Percentiles rank a stretch among this genome's conserved stretches.
Evolutionary conservation across 2,113 vertebrate species (phyloP).

Genomic region (Centropus unirufus): DNA sequence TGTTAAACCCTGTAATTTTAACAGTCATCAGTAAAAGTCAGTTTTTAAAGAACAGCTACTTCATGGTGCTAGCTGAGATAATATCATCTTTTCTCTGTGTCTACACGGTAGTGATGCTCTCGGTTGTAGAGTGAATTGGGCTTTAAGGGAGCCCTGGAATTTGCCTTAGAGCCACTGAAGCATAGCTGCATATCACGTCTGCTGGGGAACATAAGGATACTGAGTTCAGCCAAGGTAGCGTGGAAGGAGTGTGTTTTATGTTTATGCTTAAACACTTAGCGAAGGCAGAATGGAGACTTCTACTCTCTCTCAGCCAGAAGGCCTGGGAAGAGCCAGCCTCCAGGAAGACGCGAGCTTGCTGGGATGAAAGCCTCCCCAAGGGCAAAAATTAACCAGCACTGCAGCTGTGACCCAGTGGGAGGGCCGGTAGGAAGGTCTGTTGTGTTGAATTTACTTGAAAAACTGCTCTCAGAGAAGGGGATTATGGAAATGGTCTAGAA

Average conservation of each 20-base stretch:
- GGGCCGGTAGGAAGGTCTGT: background rate
- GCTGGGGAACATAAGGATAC: background rate
- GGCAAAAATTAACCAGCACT: background rate
- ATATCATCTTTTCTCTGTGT: background rate
- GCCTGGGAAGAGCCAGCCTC: background rate
- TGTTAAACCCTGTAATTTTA: constrained; percentile 38
- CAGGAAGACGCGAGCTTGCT: background rate
- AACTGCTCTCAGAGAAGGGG: background rate
- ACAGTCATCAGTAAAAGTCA: constrained; percentile 8
- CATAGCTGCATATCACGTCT: background rate
- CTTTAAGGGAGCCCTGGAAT: constrained; percentile 6
- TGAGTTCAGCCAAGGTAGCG: background rate
- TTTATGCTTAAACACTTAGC: background rate
- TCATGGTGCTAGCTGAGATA: background rate
- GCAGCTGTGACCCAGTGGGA: background rate
- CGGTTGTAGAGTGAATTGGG: background rate
- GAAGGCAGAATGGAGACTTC: background rate
- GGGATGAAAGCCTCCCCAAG: background rate
- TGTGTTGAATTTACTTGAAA: background rate
- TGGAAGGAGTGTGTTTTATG: background rate
- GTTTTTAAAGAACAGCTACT: constrained; percentile 34
- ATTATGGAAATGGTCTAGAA: background rate
- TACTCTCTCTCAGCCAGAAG: background rate
- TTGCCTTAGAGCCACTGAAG: constrained; percentile 6
- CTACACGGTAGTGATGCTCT: background rate